phyloP scores from a whole-genome alignment of 1,140 invertebrate genomes.

The Brachionus plicatilis region DNA sequence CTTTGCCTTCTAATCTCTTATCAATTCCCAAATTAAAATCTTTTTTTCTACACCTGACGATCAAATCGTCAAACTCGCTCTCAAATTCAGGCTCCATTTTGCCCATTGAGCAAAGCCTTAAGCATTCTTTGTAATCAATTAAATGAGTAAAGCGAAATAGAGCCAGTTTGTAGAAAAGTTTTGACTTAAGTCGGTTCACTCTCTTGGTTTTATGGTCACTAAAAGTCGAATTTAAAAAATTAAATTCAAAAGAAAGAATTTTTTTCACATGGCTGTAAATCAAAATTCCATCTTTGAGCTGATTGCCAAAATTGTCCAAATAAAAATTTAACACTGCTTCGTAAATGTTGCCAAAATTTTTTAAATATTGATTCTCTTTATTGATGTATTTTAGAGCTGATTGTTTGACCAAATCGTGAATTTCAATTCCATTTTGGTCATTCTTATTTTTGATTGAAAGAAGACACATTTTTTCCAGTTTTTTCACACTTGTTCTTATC shows the following conservation, averaged over 20 bases:
- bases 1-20: neutral
- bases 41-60: neutral
- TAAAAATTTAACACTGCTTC: neutral
- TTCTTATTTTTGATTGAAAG: neutral
- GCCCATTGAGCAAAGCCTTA: neutral
- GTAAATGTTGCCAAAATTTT: neutral
- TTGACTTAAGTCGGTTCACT: neutral
- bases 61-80: neutral
- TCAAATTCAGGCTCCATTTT: neutral
- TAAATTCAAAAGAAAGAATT: neutral
- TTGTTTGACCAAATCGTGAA: neutral
- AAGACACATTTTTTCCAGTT: neutral
- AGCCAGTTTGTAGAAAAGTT: neutral
- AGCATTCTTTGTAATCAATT: neutral
- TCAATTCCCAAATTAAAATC: neutral
- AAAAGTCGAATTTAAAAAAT: neutral
- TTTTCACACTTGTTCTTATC: neutral
- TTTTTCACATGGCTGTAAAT: neutral
- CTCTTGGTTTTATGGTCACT: neutral
- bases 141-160: neutral
- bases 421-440: neutral
- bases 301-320: neutral
- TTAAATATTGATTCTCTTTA: neutral
- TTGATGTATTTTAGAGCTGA: neutral
- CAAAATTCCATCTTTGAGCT: neutral